These are phyloP conservation scores for Marronus borbonicus DNA, from an alignment of 2,888 invertebrate genomes.

Conservation along the genomic window DNA sequence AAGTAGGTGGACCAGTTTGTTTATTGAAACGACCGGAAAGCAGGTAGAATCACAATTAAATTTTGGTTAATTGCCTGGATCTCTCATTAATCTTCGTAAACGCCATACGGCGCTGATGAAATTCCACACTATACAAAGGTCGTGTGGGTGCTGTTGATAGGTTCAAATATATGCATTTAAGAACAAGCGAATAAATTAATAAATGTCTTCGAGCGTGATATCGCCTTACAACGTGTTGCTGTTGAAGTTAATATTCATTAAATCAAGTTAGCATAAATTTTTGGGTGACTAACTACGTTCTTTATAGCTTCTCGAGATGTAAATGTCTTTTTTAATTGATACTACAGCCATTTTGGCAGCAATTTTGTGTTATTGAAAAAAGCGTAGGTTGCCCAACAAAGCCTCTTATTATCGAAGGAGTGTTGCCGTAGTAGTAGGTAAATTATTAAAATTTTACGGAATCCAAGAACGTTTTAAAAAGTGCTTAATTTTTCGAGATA, in stretches of 20 bases:
- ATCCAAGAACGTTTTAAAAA: too few species aligned
- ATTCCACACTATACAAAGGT: constrained; percentile 12
- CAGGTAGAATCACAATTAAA: constrained; percentile 40
- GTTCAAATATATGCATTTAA: neutral
- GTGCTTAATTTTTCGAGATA: too few species aligned
- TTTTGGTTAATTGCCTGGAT: constrained; percentile 42
- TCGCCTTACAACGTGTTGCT: neutral
- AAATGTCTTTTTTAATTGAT: too few species aligned
- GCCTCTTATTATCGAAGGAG: too few species aligned
- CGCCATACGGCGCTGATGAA: constrained; percentile 4
- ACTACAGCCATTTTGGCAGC: too few species aligned
- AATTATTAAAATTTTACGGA: too few species aligned
- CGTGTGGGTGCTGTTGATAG: constrained; percentile 12
- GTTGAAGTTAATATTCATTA: neutral
- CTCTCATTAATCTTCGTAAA: constrained; percentile 25
- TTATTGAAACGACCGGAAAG: constrained; percentile 34
- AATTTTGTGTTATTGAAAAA: too few species aligned
- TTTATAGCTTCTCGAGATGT: too few species aligned
- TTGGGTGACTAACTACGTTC: too few species aligned
- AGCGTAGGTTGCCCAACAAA: too few species aligned
- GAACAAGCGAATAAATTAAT: neutral
- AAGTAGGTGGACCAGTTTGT: constrained; percentile 50
- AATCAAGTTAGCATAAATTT: too few species aligned
- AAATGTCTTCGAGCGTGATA: neutral
- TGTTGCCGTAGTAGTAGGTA: too few species aligned